Percentiles rank a stretch among this genome's conserved stretches.
phyloP scores from a whole-genome alignment of 1,140 invertebrate genomes.

The Drosophila chauvacae region DNA sequence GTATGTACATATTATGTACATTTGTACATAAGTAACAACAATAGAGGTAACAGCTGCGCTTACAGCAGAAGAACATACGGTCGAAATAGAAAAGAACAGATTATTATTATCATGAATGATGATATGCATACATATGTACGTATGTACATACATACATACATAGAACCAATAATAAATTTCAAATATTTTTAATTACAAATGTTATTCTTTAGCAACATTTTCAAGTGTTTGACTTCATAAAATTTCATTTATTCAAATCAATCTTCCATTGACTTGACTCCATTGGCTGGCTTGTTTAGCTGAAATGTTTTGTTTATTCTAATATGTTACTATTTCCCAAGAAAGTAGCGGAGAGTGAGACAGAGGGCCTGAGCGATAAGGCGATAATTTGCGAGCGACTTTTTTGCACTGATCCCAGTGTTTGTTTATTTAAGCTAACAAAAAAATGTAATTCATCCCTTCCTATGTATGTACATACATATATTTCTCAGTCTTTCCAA shows the following conservation, averaged over 20 bases:
- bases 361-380: conserved; percentile 23
- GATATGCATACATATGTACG: no score
- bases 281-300: background rate
- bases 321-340: background rate
- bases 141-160: no score
- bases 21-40: no score
- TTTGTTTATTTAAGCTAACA: conserved; percentile 12
- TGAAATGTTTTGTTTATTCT: conserved; percentile 8
- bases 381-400: conserved; percentile 17
- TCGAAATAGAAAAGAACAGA: no score
- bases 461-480: background rate
- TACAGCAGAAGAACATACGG: background rate
- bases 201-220: background rate
- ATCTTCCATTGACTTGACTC: background rate
- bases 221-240: background rate
- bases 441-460: background rate
- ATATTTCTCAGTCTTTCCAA: background rate
- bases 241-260: background rate
- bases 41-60: no score
- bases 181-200: background rate
- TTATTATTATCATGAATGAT: no score
- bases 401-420: conserved; percentile 10
- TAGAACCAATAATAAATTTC: no score
- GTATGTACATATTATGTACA: no score
- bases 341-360: background rate